phyloP scores from a whole-genome alignment of 2,888 invertebrate species.

The Limulus polyphemus region DNA sequence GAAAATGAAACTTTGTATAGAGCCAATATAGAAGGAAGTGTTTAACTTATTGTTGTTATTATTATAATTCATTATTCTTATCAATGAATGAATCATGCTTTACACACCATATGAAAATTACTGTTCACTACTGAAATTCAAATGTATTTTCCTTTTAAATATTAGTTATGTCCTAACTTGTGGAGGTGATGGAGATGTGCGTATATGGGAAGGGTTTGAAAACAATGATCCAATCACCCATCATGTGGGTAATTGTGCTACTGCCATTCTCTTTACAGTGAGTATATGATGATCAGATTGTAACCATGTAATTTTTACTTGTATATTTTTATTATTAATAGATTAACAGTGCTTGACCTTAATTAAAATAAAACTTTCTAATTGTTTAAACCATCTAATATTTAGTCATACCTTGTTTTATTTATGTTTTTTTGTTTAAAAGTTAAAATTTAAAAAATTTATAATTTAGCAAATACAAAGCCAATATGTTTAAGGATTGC shows the following conservation, averaged over 20 bases:
- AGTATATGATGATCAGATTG: constrained; percentile 27
- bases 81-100: too few relatives aligned
- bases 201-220: constrained; percentile 67
- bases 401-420: background rate
- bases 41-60: too few relatives aligned
- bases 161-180: constrained; percentile 63
- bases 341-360: background rate
- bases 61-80: too few relatives aligned
- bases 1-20: too few relatives aligned
- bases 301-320: constrained; percentile 4
- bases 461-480: too few relatives aligned
- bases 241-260: constrained; percentile 69
- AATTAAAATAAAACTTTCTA: background rate
- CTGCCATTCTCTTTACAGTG: constrained; percentile 58
- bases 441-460: too few relatives aligned
- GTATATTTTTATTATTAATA: too few relatives aligned
- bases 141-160: constrained; percentile 6
- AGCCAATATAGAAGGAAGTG: too few relatives aligned
- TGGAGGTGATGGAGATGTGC: constrained; percentile 81
- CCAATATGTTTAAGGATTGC: too few relatives aligned
- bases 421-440: background rate
- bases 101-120: background rate
- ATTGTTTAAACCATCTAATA: background rate
- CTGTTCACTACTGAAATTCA: background rate
- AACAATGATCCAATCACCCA: constrained; percentile 67